These are phyloP conservation scores for Psilanteris sp. DNA, from an alignment of 1,140 invertebrate genomes.

Conservation along the genomic window DNA sequence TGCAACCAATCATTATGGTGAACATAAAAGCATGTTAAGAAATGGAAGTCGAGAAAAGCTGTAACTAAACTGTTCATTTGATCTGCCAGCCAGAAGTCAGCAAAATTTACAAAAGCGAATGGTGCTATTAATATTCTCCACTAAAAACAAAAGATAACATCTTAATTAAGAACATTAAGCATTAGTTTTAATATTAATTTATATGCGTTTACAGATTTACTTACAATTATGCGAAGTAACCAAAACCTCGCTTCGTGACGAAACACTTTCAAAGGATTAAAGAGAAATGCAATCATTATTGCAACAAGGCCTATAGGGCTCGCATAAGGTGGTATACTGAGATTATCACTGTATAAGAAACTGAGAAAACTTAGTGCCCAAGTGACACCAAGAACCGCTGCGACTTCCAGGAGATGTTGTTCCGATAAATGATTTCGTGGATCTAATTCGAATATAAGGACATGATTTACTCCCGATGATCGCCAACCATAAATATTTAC, in stretches of 20 bases:
- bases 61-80: conserved; percentile 96
- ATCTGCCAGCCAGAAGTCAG: conserved; percentile 99
- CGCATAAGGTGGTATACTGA: conserved; percentile 94
- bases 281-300: conserved; percentile 92
- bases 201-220: too few species aligned
- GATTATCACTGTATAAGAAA: conserved; percentile 89
- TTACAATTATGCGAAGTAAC: conserved; percentile 88
- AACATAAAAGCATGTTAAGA: conserved; percentile 91
- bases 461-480: conserved; percentile 98
- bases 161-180: too few species aligned
- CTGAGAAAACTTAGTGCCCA: conserved; percentile 93
- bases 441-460: conserved; percentile 99
- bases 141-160: conserved; percentile 82
- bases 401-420: conserved; percentile 97
- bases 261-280: conserved; percentile 97
- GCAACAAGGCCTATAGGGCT: conserved; percentile 93
- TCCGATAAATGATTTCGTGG: conserved; percentile 97
- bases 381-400: conserved; percentile 95
- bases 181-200: too few species aligned
- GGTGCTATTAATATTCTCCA: conserved; percentile 93
- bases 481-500: conserved; percentile 99
- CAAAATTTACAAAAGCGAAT: conserved; percentile 97
- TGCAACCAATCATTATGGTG: conserved; percentile 86
- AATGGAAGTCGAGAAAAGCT: conserved; percentile 96
- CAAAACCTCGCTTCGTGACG: conserved; percentile 94